Conservation (phyloP, 1,140 invertebrate genomes). For the Drosophila kurseongensis region DNA sequence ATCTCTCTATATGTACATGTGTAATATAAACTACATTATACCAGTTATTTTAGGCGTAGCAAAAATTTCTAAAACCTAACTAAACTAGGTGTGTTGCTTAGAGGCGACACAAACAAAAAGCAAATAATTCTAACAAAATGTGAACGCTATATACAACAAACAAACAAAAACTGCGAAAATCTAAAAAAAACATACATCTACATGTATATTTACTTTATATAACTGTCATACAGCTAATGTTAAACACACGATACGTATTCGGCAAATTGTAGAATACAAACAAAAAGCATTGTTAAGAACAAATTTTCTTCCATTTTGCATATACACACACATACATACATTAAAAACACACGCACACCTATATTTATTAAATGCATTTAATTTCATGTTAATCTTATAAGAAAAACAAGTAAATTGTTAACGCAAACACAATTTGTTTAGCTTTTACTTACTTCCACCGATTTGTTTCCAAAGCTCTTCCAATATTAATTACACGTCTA, state of each 20-base stretch:
- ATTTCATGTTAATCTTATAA: slow-evolving; percentile 77
- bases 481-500: slow-evolving; percentile 64
- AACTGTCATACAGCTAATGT: slow-evolving; percentile 77
- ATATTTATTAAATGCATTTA: slow-evolving; percentile 82
- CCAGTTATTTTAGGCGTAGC: slow-evolving; percentile 50
- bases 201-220: slow-evolving; percentile 59
- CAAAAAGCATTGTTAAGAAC: slow-evolving; percentile 76
- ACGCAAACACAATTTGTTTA: slow-evolving; percentile 66
- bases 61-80: slow-evolving; percentile 38
- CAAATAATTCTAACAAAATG: slow-evolving; percentile 66
- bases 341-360: slow-evolving; percentile 15
- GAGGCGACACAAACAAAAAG: slow-evolving; percentile 34
- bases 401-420: slow-evolving; percentile 58
- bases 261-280: slow-evolving; percentile 56
- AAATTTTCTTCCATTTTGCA: slow-evolving; percentile 81
- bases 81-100: slow-evolving; percentile 24
- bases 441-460: slow-evolving; percentile 79
- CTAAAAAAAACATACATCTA: slow-evolving; percentile 23
- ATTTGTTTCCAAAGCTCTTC: slow-evolving; percentile 82
- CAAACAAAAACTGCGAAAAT: slow-evolving; percentile 23
- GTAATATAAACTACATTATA: slow-evolving; percentile 34
- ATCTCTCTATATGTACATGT: slow-evolving; percentile 30
- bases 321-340: slow-evolving; percentile 42
- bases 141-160: slow-evolving; percentile 58
- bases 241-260: slow-evolving; percentile 61